Evolutionary conservation across 2,888 invertebrate species (phyloP), one percentile per base, ranked within the genome.

Genomic region (Eulithis prunata): DNA sequence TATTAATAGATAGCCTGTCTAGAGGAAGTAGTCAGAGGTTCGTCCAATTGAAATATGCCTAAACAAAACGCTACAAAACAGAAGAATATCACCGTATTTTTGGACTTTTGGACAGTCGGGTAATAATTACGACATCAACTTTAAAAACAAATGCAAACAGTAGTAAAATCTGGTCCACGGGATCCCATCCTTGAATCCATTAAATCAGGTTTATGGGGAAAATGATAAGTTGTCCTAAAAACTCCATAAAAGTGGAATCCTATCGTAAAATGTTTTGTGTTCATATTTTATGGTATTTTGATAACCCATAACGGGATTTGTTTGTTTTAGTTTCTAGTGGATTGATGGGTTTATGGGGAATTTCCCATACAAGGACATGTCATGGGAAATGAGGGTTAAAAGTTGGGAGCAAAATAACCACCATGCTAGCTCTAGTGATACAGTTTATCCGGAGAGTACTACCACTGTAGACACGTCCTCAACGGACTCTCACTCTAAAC

Each of bases 181-280:
- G 57, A 58, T 58, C 57, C 49, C 57, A 49, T 55, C 43, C 59
- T 21, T 38, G 10, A 66, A 77, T 74, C 82, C 81, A 85, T 85
- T 85, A 87, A 83, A 83, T 72, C 57, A 78, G 74, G 78, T 87
- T 89, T 89, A 89, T 82, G 85, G 76, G 77, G 75, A 81, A 86
- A 86, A 89, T 88, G 85, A 89, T 89, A 87, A 88, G 84, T 85
- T 82, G 81, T 77, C 80, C 79, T 84, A 80, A 85, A 86, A 86
- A 84, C 82, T 77, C 78, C 74, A 86, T 87, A 86, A 88, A 88
- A 82, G 76, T 76, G 78, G 78, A 76, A 73, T 79, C 79, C 73
- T 64, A 75, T 73, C 78, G 78, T 87, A 86, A 85, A 82, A 75
- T 85, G 78, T 82, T 84, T 84, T 81, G 81, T 83, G 75, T 73